Percentiles rank a stretch among this genome's conserved stretches.
phyloP scores from a whole-genome alignment of 2,888 invertebrate species.

The Synergus umbraculus region DNA sequence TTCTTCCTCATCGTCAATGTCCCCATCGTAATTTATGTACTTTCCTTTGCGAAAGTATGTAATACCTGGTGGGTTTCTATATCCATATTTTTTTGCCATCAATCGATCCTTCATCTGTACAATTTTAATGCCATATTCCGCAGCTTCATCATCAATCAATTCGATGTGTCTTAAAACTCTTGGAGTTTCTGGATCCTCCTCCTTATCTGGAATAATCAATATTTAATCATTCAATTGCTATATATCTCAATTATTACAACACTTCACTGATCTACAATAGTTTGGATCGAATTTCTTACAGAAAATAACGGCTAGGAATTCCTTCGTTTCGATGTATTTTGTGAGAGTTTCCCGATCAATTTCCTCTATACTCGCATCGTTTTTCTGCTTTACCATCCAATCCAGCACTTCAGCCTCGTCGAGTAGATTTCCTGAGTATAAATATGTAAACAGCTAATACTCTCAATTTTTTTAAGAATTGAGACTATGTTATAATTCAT shows the following conservation, averaged over 20 bases:
- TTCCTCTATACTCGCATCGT: conserved; percentile 94
- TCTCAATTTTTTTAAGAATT: neutral
- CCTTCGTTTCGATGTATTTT: conserved; percentile 92
- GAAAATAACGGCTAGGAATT: conserved; percentile 94
- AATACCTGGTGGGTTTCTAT: conserved; percentile 92
- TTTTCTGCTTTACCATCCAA: conserved; percentile 95
- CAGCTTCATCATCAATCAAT: conserved; percentile 93
- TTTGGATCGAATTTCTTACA: conserved; percentile 84
- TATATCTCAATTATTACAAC: conserved; percentile 25
- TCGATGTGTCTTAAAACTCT: conserved; percentile 91
- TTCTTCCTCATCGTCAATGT: conserved; percentile 93
- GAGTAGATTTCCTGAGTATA: conserved; percentile 82
- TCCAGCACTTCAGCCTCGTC: conserved; percentile 91
- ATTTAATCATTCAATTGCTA: neutral
- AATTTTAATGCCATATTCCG: conserved; percentile 94
- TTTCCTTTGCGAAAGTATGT: conserved; percentile 94
- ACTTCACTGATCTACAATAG: conserved; percentile 22
- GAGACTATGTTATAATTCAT: neutral
- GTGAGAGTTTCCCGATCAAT: conserved; percentile 90
- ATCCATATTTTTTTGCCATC: conserved; percentile 96
- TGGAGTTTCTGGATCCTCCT: conserved; percentile 89
- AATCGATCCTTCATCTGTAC: conserved; percentile 91
- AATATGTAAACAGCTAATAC: neutral
- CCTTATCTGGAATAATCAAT: conserved; percentile 82
- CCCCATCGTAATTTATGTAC: conserved; percentile 94